Evolutionary conservation across 1,140 invertebrate species (phyloP).

Genomic region (Geopemphigus sp.): DNA sequence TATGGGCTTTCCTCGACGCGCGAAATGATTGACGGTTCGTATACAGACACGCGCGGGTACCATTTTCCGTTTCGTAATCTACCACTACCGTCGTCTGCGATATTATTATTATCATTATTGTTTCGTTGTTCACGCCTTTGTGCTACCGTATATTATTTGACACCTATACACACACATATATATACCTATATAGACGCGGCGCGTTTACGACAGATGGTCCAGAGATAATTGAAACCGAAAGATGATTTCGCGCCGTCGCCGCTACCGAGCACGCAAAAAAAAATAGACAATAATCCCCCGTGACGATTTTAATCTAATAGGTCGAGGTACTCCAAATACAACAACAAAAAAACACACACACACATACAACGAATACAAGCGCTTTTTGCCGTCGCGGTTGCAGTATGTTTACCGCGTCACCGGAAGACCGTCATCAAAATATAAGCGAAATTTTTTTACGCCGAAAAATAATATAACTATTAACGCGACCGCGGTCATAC

Average conservation of each 20-base stretch:
- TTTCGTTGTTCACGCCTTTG: constrained; percentile 25
- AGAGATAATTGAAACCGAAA: constrained; percentile 40
- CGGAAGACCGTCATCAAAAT: constrained; percentile 38
- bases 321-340: background rate
- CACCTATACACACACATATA: constrained; percentile 14
- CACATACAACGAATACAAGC: background rate
- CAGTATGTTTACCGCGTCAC: background rate
- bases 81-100: background rate
- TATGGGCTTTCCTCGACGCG: constrained; percentile 30
- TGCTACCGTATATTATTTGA: constrained; percentile 31
- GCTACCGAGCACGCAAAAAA: background rate
- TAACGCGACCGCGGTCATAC: background rate
- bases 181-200: background rate
- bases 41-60: too few relatives aligned
- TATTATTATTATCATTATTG: constrained; percentile 34
- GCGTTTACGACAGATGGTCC: constrained; percentile 35
- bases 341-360: constrained; percentile 2
- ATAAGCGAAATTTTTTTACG: background rate
- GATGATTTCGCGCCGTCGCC: constrained; percentile 18
- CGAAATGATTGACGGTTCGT: constrained; percentile 38
- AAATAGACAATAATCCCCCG: constrained; percentile 33
- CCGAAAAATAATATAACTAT: constrained; percentile 13
- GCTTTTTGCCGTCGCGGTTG: background rate
- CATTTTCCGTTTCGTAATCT: constrained; percentile 33
- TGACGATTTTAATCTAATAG: constrained; percentile 34